Evolutionary conservation across 2,797 vertebrate genomes (phyloP).

Genomic region (Sparidentex hasta): DNA sequence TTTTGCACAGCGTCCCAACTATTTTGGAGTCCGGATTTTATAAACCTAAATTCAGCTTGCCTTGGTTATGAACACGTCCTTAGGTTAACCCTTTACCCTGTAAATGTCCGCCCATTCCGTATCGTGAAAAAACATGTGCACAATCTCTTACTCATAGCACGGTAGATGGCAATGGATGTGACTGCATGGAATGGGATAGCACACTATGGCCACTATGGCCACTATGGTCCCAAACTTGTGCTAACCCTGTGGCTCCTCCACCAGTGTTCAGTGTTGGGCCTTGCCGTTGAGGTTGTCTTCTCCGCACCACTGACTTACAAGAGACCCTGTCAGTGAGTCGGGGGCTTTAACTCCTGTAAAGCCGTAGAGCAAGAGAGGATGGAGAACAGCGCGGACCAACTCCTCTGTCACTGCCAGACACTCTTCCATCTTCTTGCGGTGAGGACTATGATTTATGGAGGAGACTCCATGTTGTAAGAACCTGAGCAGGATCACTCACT

Average conservation of each 20-base stretch:
- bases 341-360: slow-evolving; percentile 64
- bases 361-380: slow-evolving; percentile 54
- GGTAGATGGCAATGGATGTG: background rate
- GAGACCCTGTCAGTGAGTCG: slow-evolving; percentile 57
- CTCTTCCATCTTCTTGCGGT: slow-evolving; percentile 71
- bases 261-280: slow-evolving; percentile 32
- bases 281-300: slow-evolving; percentile 47
- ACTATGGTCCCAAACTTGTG: slow-evolving; percentile 25
- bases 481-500: slow-evolving; percentile 78
- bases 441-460: slow-evolving; percentile 80
- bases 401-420: slow-evolving; percentile 73
- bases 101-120: background rate
- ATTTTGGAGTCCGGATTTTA: background rate
- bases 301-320: slow-evolving; percentile 53
- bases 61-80: slow-evolving; percentile 1
- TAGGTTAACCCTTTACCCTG: background rate
- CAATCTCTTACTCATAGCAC: background rate
- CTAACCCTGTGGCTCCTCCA: slow-evolving; percentile 31
- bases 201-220: background rate
- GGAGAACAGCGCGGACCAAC: slow-evolving; percentile 59
- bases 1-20: background rate
- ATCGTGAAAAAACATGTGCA: background rate
- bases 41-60: background rate
- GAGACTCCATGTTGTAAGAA: slow-evolving; percentile 79
- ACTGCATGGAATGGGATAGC: background rate